Evolutionary conservation across 2,113 vertebrate genomes (phyloP), one percentile per base, ranked within the genome.

Genomic region (Corythornis madagascariensis): DNA sequence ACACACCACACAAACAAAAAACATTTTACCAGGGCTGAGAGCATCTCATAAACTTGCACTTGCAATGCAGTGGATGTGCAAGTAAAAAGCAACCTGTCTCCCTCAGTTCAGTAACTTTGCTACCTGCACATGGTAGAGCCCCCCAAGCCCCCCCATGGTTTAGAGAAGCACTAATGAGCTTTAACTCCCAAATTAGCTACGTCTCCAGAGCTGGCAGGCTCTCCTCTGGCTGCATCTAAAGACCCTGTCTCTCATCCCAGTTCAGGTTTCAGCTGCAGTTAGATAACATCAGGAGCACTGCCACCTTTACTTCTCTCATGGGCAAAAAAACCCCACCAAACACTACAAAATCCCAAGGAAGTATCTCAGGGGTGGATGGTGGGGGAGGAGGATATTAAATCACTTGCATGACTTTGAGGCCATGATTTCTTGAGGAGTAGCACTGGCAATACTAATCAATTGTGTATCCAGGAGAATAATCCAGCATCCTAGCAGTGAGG

Each of bases 101-200:
- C 38, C 31, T 55, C 28, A 3, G 26, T 55, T 66, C 18, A 42
- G 11, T 15, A 50, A n/a, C 63, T 64, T 57, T 29, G 29, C 40
- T 17, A 40, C 40, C 42, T 43, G 33, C n/a, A 59, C 21, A 5
- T 16, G 0, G 0, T 4, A 60, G 66, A 78, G 50, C 25, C 11
- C 24, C 28, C 4, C 19, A 60, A 14, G 9, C 24, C n/a, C n/a
- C 29, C 19, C 10, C 1, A 1, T 4, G 6, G 1, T 25, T 77
- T 45, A 33, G n/a, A 61, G 20, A 50, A 55, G 43, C 64, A 53
- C 8, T 33, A 42, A 38, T 1, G 7, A 19, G 18, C 35, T 33
- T 16, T 22, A 56, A 25, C 5, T 40, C 52, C 67, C 22, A 47
- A 0, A 38, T 47, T 40, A 65, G 25, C 9, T 14, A 12, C 14